Conservation (phyloP, 2,888 invertebrate genomes). For the Lypha dubia region DNA sequence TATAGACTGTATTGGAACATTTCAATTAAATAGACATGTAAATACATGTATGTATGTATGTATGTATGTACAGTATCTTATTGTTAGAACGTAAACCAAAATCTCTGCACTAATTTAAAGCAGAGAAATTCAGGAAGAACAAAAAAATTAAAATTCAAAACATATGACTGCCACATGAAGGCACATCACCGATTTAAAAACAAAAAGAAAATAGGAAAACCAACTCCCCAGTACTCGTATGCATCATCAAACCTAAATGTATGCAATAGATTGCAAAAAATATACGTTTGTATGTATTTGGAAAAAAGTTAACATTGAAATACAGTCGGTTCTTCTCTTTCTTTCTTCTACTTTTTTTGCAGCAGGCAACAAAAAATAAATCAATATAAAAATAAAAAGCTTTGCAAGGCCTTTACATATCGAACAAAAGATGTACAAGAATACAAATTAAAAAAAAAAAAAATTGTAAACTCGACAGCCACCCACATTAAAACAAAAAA, state of each 20-base stretch:
- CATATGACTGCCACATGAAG: slow-evolving; percentile 30
- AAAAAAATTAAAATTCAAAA: slow-evolving; percentile 35
- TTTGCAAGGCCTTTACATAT: slow-evolving; percentile 67
- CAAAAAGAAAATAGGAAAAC: not conserved
- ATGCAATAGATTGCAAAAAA: slow-evolving; percentile 51
- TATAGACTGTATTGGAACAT: slow-evolving; percentile 31
- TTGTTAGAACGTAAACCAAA: slow-evolving; percentile 52
- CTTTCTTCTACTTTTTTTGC: slow-evolving; percentile 19
- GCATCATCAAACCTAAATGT: slow-evolving; percentile 44
- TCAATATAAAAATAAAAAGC: slow-evolving; percentile 63
- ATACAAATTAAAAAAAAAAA: slow-evolving; percentile 13
- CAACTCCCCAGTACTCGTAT: not conserved
- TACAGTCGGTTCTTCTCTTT: slow-evolving; percentile 21
- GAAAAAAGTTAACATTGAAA: slow-evolving; percentile 70
- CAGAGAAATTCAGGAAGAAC: not conserved
- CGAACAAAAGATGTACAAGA: slow-evolving; percentile 61
- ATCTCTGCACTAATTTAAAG: slow-evolving; percentile 55
- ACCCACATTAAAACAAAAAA: slow-evolving; percentile 50
- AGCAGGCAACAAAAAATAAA: slow-evolving; percentile 61
- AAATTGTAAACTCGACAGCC: slow-evolving; percentile 27
- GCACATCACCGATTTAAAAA: slow-evolving; percentile 16
- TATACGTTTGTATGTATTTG: slow-evolving; percentile 25
- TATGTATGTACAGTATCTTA: slow-evolving; percentile 28
- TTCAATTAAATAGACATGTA: slow-evolving; percentile 1
- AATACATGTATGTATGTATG: not conserved